phyloP scores from a whole-genome alignment of 2,797 vertebrate genomes.

The Geotrypetes seraphini region DNA sequence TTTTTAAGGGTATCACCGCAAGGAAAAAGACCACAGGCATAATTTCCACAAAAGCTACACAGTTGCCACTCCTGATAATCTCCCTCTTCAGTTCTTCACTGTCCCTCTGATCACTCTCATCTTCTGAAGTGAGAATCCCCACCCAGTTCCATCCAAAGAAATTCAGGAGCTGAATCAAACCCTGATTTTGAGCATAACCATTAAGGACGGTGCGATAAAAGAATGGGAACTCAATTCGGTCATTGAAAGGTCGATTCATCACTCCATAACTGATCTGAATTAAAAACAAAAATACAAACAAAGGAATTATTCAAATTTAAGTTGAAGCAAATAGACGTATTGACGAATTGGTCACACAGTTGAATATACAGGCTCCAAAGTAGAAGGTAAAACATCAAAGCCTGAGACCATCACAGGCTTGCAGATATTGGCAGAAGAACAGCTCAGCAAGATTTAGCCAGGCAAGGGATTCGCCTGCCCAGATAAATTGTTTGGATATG shows the following conservation, averaged over 20 bases:
- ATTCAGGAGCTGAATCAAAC: conserved; percentile 1
- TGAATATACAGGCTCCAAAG: too few relatives aligned
- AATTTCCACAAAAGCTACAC: background rate
- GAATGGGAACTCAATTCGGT: background rate
- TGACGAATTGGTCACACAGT: too few relatives aligned
- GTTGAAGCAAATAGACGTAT: too few relatives aligned
- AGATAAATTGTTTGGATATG: too few relatives aligned
- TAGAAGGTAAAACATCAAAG: too few relatives aligned
- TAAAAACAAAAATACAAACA: too few relatives aligned
- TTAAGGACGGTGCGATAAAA: conserved; percentile 4
- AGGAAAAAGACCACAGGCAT: too few relatives aligned
- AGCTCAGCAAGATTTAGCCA: too few relatives aligned
- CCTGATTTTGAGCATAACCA: background rate
- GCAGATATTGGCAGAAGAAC: too few relatives aligned
- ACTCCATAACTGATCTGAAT: conserved; percentile 10
- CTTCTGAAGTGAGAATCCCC: conserved; percentile 1
- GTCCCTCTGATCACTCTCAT: background rate
- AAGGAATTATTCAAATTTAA: too few relatives aligned
- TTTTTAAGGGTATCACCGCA: background rate
- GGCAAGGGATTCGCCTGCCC: too few relatives aligned
- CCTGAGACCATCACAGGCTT: too few relatives aligned
- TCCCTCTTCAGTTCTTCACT: background rate
- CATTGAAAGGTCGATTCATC: background rate
- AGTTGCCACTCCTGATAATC: conserved; percentile 1
- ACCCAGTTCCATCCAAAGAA: conserved; percentile 7